Evolutionary conservation across 2,888 invertebrate species (phyloP).

Genomic region (Shargacucullia verbasci): DNA sequence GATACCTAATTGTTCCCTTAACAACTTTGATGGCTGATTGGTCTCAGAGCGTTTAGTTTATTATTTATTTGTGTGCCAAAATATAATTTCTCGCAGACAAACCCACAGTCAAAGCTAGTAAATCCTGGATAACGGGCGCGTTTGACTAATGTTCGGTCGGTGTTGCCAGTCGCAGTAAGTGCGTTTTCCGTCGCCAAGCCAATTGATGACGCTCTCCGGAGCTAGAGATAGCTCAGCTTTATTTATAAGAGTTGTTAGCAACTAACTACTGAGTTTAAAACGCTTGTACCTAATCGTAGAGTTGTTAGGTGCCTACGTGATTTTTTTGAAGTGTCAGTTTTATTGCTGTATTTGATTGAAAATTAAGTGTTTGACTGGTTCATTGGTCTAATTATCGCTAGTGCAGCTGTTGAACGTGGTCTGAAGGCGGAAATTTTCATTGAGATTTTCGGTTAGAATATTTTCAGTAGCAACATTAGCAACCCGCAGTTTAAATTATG

Average conservation of each 20-base stretch:
- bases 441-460: too few species aligned
- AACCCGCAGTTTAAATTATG: too few species aligned
- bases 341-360: too few species aligned
- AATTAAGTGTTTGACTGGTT: too few species aligned
- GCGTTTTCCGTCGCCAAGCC: constrained; percentile 35
- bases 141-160: constrained; percentile 52
- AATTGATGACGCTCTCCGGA: constrained; percentile 58
- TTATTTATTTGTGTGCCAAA: too few species aligned
- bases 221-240: constrained; percentile 45
- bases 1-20: too few species aligned
- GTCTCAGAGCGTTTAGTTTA: too few species aligned
- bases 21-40: too few species aligned
- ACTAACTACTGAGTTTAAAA: constrained; percentile 44
- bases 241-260: constrained; percentile 40
- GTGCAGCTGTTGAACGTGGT: too few species aligned
- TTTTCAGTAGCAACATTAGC: too few species aligned
- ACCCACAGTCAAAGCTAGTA: constrained; percentile 13
- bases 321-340: constrained; percentile 5
- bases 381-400: too few species aligned
- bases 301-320: constrained; percentile 2
- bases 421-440: too few species aligned
- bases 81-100: constrained; percentile 1
- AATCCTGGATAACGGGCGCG: constrained; percentile 44
- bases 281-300: constrained; percentile 17
- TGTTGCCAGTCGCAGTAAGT: constrained; percentile 35